Conservation (phyloP, 2,888 invertebrate genomes). For the Byasa hedistus region DNA sequence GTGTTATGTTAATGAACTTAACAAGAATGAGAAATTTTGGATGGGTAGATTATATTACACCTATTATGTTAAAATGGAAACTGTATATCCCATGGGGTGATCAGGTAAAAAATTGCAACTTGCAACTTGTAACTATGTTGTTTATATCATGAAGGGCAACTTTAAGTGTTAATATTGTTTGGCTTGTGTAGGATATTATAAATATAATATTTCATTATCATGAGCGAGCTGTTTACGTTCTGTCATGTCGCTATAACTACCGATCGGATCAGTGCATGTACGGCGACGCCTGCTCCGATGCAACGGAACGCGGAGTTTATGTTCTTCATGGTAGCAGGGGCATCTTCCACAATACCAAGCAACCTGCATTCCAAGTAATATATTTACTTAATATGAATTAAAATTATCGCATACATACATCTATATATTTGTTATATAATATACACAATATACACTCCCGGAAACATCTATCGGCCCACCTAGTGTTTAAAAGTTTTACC, state of each 20-base stretch:
- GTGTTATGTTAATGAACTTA: constrained; percentile 98
- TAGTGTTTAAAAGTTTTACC: too few species aligned
- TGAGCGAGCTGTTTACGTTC: constrained; percentile 86
- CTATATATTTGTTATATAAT: too few species aligned
- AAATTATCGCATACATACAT: neutral
- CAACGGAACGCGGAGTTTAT: constrained; percentile 86
- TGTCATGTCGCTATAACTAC: constrained; percentile 94
- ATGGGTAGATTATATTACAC: constrained; percentile 91
- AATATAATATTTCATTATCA: constrained; percentile 94
- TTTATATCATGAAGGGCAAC: too few species aligned
- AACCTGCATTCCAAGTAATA: constrained; percentile 87
- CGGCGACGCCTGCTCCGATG: constrained; percentile 90
- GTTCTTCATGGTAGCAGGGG: constrained; percentile 93
- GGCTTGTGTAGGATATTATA: constrained; percentile 86
- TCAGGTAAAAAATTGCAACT: constrained; percentile 78
- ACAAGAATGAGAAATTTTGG: constrained; percentile 92
- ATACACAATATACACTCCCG: too few species aligned
- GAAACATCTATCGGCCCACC: too few species aligned
- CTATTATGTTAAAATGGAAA: constrained; percentile 91
- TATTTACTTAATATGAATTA: neutral
- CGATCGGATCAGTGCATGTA: constrained; percentile 98
- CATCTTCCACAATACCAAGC: constrained; percentile 91
- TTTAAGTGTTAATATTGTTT: neutral
- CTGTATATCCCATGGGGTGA: constrained; percentile 97
- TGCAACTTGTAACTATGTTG: too few species aligned